Percentiles rank a stretch among this genome's conserved stretches.
These are phyloP conservation scores for Orthosia gracilis DNA, from an alignment of 2,888 invertebrate species.

Conservation along the genomic window DNA sequence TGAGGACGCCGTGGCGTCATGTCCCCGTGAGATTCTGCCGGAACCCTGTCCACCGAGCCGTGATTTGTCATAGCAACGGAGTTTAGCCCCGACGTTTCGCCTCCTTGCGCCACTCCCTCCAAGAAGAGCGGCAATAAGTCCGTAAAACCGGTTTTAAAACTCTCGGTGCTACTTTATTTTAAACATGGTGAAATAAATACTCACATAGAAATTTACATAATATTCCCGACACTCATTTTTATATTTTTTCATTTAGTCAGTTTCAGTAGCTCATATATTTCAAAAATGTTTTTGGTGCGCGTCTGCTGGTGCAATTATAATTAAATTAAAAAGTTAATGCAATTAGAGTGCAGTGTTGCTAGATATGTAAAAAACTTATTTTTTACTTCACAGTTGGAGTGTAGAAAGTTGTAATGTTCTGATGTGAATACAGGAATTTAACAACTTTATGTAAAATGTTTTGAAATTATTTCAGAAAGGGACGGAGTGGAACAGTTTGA, in stretches of 20 bases:
- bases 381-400: slow-evolving; percentile 25
- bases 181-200: slow-evolving; percentile 19
- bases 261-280: slow-evolving; percentile 33
- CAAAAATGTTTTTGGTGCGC: slow-evolving; percentile 23
- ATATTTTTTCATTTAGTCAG: slow-evolving; percentile 10
- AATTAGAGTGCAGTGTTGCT: slow-evolving; percentile 61
- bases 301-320: slow-evolving; percentile 48
- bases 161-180: slow-evolving; percentile 4
- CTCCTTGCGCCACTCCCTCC: no score
- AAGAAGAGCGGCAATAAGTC: neutral
- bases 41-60: no score
- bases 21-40: no score
- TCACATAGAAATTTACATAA: slow-evolving; percentile 17
- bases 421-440: slow-evolving; percentile 15
- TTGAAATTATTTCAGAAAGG: neutral
- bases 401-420: slow-evolving; percentile 5
- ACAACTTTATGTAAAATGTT: neutral
- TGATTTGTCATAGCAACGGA: no score
- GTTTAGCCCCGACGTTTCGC: no score
- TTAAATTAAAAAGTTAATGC: slow-evolving; percentile 69
- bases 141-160: neutral
- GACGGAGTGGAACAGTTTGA: neutral
- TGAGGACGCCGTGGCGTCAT: no score
- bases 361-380: slow-evolving; percentile 40
- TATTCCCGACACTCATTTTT: slow-evolving; percentile 10